These are phyloP conservation scores for Eupithecia tripunctaria DNA, from an alignment of 2,888 invertebrate genomes.

Conservation along the genomic window DNA sequence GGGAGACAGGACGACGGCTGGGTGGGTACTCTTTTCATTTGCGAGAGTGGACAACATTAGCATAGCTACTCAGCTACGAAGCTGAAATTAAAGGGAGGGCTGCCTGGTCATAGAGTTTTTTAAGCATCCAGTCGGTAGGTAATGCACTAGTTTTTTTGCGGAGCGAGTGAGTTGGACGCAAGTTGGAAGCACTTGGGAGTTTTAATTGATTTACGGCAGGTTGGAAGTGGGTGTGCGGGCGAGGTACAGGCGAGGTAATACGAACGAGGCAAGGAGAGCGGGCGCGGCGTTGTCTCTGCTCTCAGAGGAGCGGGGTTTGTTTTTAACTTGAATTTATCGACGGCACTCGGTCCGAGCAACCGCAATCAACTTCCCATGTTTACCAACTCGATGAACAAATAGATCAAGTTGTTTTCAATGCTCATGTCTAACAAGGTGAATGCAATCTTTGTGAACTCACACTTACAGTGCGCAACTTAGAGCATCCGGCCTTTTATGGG, in stretches of 20 bases:
- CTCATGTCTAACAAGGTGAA: conserved; percentile 25
- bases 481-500: conserved; percentile 16
- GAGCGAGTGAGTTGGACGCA: conserved; percentile 42
- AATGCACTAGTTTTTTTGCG: conserved; percentile 54
- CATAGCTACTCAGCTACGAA: conserved; percentile 50
- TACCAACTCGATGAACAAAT: conserved; percentile 39
- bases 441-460: conserved; percentile 19
- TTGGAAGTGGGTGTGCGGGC: conserved; percentile 46
- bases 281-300: conserved; percentile 45
- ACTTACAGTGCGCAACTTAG: conserved; percentile 16
- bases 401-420: conserved; percentile 35
- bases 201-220: conserved; percentile 72
- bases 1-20: conserved; percentile 52
- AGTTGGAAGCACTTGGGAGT: conserved; percentile 57
- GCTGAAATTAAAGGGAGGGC: conserved; percentile 49
- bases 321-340: conserved; percentile 63
- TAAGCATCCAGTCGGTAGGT: conserved; percentile 44
- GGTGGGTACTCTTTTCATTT: conserved; percentile 58
- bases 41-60: conserved; percentile 62
- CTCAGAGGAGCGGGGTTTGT: conserved; percentile 54
- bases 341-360: conserved; percentile 43
- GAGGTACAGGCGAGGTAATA: conserved; percentile 19
- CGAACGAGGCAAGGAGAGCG: conserved; percentile 26
- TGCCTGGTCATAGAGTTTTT: conserved; percentile 34
- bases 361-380: conserved; percentile 53